Conservation (phyloP, 2,797 vertebrate species). For the Lutra lutra region DNA sequence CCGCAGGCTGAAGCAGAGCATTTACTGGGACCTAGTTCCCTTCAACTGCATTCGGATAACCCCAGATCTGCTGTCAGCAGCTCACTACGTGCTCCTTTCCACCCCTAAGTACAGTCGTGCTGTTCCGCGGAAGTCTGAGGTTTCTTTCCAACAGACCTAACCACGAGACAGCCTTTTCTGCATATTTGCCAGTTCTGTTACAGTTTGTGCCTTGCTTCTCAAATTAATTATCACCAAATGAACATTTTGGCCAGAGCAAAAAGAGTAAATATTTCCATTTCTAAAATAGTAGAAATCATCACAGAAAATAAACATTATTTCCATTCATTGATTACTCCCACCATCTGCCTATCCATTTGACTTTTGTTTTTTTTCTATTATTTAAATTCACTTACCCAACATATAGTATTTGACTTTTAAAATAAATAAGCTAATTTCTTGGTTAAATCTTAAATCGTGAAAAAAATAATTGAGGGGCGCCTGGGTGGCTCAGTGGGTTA, state of each 20-base stretch:
- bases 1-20: neutral
- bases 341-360: neutral
- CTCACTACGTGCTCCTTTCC: neutral
- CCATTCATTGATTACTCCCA: conserved; percentile 1
- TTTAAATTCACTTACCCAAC: neutral
- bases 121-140: neutral
- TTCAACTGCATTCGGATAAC: neutral
- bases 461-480: conserved; percentile 3
- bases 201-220: conserved; percentile 52
- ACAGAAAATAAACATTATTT: conserved; percentile 66
- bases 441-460: neutral
- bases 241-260: conserved; percentile 61
- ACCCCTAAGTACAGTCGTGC: neutral
- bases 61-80: neutral
- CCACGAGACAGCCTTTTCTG: neutral
- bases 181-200: conserved; percentile 54
- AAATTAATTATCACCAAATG: conserved; percentile 66
- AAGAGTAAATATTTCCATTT: conserved; percentile 62
- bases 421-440: conserved; percentile 12
- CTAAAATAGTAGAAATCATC: conserved; percentile 55
- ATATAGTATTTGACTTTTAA: neutral
- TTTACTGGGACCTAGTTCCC: neutral
- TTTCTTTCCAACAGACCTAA: conserved; percentile 41
- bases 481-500: too few species aligned
- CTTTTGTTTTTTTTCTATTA: neutral